Base-by-base conservation (phyloP, 92 coral and sea anemone genomes). In the Parazoanthus atlanticus region DNA sequence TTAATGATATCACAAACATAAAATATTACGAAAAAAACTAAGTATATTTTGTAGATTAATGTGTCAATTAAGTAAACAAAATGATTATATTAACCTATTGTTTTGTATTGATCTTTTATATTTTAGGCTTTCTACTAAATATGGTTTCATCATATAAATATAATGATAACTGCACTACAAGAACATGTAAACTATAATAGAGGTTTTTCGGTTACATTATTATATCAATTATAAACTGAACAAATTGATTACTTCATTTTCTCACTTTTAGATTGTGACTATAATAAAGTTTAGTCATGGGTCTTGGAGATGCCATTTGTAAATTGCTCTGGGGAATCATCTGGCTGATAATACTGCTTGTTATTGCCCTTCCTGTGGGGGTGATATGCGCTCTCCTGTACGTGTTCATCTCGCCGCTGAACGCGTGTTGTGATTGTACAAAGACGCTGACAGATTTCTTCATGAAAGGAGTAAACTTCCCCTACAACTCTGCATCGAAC, bases 291-390 rank as follows among this genome's bases (percentile, higher is more conserved):
- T 77, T 17, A 26, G 21, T 64, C 75, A 85, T 89, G 90, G 88
- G 90, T 17, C 84, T 94, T 32, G 88, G 92, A 25, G 98, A 96
- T 78, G 98, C 99, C 47, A 81, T 96, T 61, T 96, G 98, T 89
- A 93, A 94, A 66, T 38, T 96, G 61, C 76, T 95, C 11, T 96
- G 99, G 98, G 94, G 98, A 33, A 93, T 96, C n/a, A 91, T 95
- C 74, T 96, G 99, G 99, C 70, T 96, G 33, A 91, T 95, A 6
- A 89, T 95, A 33, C 91, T 96, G 31, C 84, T 96, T 3, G 32
- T 96, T 26, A 47, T 96, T 19, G 99, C 98, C 12, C 87, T 92
- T 17, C 99, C 99, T 0, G 78, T 96, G 56, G 99, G 98, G 23
- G 91, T 92, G n/a, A 92, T 96, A 43, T 93, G 94, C 23, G 96